Conservation (phyloP, 2,113 vertebrate species). For the Odocoileus hemionus region DNA sequence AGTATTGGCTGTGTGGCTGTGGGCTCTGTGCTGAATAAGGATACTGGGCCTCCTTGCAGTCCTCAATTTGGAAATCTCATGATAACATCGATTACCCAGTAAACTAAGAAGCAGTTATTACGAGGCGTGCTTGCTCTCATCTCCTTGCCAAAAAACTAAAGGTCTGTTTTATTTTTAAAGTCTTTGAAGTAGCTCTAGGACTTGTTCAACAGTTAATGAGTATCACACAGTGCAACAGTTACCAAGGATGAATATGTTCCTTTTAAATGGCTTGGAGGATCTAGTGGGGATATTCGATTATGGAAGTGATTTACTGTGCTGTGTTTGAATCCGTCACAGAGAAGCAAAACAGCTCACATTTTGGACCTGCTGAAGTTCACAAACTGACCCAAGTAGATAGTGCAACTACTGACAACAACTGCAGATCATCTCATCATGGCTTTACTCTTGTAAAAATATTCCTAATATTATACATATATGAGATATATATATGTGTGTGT, state of each 20-base stretch:
- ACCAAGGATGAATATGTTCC: neutral
- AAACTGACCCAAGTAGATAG: neutral
- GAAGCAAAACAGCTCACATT: neutral
- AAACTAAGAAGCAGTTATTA: neutral
- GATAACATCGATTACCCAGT: neutral
- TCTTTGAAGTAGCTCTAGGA: neutral
- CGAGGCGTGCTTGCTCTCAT: neutral
- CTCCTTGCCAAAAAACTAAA: neutral
- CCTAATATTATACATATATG: neutral
- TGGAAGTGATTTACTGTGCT: constrained; percentile 44
- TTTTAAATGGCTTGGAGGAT: constrained; percentile 45
- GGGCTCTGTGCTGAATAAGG: neutral
- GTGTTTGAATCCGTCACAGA: neutral
- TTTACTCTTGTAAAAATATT: neutral
- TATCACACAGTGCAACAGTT: neutral
- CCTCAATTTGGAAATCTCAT: constrained; percentile 22
- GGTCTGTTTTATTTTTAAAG: constrained; percentile 39
- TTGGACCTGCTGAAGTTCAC: neutral
- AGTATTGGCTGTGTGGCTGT: neutral
- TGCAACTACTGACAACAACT: neutral
- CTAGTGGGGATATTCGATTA: neutral
- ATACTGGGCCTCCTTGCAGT: neutral
- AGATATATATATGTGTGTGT: neutral
- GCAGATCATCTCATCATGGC: neutral
- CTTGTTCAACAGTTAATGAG: constrained; percentile 48